Evolutionary conservation across 53 echinoderm and acorn worm species (phyloP).

Genomic region (Paracentrotus lividus): DNA sequence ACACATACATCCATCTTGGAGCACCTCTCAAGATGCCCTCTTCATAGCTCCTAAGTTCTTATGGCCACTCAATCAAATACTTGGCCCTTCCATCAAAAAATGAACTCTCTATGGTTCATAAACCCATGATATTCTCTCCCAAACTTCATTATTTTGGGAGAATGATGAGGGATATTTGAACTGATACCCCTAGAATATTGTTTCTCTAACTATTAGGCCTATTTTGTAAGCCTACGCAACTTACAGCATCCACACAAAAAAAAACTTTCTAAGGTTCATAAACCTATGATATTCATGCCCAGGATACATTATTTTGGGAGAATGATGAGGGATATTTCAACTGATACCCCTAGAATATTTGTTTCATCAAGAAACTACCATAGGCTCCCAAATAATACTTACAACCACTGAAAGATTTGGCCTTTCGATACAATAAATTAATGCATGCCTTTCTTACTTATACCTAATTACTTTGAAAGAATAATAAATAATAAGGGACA

Average conservation of each 20-base stretch:
- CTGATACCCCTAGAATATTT: too few species aligned
- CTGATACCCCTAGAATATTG: too few species aligned
- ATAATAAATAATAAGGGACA: not conserved
- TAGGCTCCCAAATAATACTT: not conserved
- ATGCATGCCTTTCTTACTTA: not conserved
- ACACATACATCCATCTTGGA: conserved; percentile 58
- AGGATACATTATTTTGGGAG: not conserved
- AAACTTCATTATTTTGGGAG: not conserved
- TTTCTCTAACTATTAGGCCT: too few species aligned
- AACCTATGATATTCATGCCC: not conserved
- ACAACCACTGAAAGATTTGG: too few species aligned
- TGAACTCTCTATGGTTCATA: not conserved
- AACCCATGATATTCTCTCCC: not conserved
- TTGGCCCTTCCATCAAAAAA: conserved; percentile 25
- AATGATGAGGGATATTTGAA: not conserved
- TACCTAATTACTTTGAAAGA: not conserved
- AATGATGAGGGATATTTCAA: not conserved
- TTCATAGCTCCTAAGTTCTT: conserved; percentile 35
- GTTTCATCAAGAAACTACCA: too few species aligned
- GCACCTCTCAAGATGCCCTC: conserved; percentile 34
- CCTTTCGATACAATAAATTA: not conserved
- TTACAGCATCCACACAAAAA: conserved; percentile 14
- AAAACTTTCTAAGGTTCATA: not conserved
- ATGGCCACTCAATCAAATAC: conserved; percentile 34
- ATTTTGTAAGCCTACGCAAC: too few species aligned